phyloP scores from a whole-genome alignment of 2,888 invertebrate species.

The Papilio gigon region DNA sequence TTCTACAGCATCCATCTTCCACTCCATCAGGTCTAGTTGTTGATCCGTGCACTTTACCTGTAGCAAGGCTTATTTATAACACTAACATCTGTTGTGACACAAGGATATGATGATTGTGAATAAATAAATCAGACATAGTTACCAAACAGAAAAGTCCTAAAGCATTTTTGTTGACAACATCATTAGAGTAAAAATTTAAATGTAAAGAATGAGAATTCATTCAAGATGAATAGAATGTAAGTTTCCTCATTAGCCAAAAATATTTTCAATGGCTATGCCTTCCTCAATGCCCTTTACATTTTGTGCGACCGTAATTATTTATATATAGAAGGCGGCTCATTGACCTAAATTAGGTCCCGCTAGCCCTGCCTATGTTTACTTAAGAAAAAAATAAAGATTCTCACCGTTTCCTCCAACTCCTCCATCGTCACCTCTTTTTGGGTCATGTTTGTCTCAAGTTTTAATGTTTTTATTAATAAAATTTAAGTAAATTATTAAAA shows the following conservation, averaged over 20 bases:
- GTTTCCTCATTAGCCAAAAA: not conserved
- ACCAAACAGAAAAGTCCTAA: not conserved
- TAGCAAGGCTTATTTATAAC: slow-evolving; percentile 6
- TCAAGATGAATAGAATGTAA: not conserved
- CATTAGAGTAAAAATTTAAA: not conserved
- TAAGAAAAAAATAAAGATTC: slow-evolving; percentile 47
- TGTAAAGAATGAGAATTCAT: not conserved
- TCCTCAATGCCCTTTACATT: slow-evolving; percentile 20
- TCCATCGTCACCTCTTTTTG: slow-evolving; percentile 73
- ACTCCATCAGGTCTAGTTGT: slow-evolving; percentile 87
- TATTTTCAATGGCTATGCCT: not conserved
- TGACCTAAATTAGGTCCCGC: slow-evolving; percentile 48
- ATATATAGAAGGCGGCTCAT: slow-evolving; percentile 47
- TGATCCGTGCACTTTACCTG: slow-evolving; percentile 89
- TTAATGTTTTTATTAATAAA: slow-evolving; percentile 52
- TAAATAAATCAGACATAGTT: not conserved
- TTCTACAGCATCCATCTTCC: slow-evolving; percentile 88
- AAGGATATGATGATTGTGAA: not conserved
- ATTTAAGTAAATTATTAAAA: slow-evolving; percentile 52
- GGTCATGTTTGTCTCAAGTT: slow-evolving; percentile 62
- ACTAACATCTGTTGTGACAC: not conserved
- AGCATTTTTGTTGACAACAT: not conserved
- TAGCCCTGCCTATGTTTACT: slow-evolving; percentile 37
- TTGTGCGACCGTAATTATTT: slow-evolving; percentile 27
- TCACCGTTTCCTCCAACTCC: slow-evolving; percentile 74